Percentiles rank a stretch among this genome's conserved stretches.
These are phyloP conservation scores for Cichladusa arquata DNA, from an alignment of 2,113 vertebrate species.

Conservation along the genomic window DNA sequence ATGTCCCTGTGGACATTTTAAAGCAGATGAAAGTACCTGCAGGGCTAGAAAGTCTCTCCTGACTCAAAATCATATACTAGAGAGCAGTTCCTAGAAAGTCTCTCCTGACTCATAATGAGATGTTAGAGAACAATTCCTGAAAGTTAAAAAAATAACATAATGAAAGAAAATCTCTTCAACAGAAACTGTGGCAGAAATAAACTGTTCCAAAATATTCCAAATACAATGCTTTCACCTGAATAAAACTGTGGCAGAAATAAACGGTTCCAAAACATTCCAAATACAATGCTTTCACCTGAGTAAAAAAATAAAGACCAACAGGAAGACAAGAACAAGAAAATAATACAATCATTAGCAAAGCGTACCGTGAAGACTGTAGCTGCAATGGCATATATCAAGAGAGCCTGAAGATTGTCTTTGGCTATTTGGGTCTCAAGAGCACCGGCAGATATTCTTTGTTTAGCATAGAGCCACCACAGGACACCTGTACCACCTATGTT, in stretches of 20 bases:
- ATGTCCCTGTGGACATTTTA: neutral
- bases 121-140: neutral
- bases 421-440: conserved; percentile 75
- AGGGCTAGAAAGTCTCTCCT: neutral
- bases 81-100: neutral
- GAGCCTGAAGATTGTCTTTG: conserved; percentile 84
- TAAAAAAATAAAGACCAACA: neutral
- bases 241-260: neutral
- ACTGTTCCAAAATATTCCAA: neutral
- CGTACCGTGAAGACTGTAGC: conserved; percentile 92
- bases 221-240: neutral
- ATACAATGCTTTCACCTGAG: neutral
- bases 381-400: conserved; percentile 90
- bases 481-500: conserved; percentile 88
- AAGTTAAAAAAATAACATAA: neutral
- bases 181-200: neutral
- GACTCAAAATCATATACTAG: neutral
- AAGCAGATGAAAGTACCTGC: neutral
- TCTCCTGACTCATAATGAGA: neutral
- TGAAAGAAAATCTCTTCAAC: neutral
- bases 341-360: neutral
- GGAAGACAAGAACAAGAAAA: neutral
- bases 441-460: conserved; percentile 80
- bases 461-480: conserved; percentile 96
- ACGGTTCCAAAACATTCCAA: neutral